These are phyloP conservation scores for Helicolenus hilgendorfi DNA, from an alignment of 2,797 vertebrate genomes.

Conservation along the genomic window DNA sequence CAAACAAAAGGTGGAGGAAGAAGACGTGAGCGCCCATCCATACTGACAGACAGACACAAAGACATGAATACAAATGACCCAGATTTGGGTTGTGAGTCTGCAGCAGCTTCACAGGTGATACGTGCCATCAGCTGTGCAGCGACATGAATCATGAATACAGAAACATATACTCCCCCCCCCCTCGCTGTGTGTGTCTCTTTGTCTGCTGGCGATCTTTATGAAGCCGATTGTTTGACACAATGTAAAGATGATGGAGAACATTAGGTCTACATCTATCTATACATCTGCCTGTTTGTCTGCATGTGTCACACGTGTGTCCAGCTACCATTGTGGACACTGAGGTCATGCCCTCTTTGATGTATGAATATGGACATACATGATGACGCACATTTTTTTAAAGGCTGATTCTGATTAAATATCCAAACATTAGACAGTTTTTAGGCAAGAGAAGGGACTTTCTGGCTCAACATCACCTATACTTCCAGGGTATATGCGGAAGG, in stretches of 20 bases:
- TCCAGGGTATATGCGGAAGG: neutral
- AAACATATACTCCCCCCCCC: neutral
- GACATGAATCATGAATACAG: conserved; percentile 65
- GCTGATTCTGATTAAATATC: neutral
- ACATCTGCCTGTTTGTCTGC: neutral
- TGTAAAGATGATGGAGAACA: conserved; percentile 18
- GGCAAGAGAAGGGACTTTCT: neutral
- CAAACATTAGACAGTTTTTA: neutral
- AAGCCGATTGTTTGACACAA: neutral
- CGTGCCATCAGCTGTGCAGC: conserved; percentile 60
- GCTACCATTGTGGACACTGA: neutral
- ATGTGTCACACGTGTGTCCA: neutral
- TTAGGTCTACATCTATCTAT: neutral
- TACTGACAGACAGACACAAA: conserved; percentile 37
- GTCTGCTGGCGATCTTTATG: conserved; percentile 28
- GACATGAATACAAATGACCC: conserved; percentile 63
- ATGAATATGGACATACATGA: neutral
- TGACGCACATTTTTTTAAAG: neutral
- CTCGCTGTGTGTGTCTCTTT: conserved; percentile 10
- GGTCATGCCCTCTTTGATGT: neutral
- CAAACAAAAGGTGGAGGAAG: conserved; percentile 52
- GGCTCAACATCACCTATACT: neutral
- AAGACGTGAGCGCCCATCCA: neutral
- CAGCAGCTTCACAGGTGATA: conserved; percentile 68
- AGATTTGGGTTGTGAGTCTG: conserved; percentile 58